Evolutionary conservation across 2,888 invertebrate genomes (phyloP).

Genomic region (Xanthia icteritia): DNA sequence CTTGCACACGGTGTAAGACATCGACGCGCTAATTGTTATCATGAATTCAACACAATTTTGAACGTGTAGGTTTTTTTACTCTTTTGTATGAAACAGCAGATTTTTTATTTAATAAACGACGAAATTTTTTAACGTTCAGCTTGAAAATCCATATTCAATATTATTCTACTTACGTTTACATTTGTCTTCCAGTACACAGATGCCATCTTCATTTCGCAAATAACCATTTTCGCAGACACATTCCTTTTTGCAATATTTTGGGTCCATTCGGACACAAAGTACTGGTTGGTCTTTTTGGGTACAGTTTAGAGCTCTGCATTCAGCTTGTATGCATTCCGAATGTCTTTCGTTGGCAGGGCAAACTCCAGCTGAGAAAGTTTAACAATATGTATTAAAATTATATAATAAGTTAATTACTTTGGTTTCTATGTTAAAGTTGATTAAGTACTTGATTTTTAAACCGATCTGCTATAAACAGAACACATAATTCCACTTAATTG

Average conservation of each 20-base stretch:
- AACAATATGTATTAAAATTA: background rate
- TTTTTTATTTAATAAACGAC: too few relatives aligned
- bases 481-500: too few relatives aligned
- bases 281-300: slow-evolving; percentile 51
- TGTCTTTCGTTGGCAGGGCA: slow-evolving; percentile 56
- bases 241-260: slow-evolving; percentile 29
- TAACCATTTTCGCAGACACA: slow-evolving; percentile 50
- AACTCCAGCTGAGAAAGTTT: slow-evolving; percentile 49
- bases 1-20: too few relatives aligned
- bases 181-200: slow-evolving; percentile 43
- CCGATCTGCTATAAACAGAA: too few relatives aligned
- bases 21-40: too few relatives aligned
- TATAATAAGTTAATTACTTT: too few relatives aligned
- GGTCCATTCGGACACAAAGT: slow-evolving; percentile 45
- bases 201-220: slow-evolving; percentile 33
- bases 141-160: background rate
- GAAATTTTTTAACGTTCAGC: background rate
- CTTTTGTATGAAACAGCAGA: too few relatives aligned
- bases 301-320: slow-evolving; percentile 65
- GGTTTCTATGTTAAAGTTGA: too few relatives aligned
- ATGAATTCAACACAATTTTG: too few relatives aligned
- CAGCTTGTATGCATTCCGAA: slow-evolving; percentile 61
- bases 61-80: too few relatives aligned
- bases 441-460: too few relatives aligned
- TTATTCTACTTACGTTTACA: slow-evolving; percentile 42